Evolutionary conservation across 2,797 vertebrate species (phyloP).

Genomic region (Siniperca scherzeri): DNA sequence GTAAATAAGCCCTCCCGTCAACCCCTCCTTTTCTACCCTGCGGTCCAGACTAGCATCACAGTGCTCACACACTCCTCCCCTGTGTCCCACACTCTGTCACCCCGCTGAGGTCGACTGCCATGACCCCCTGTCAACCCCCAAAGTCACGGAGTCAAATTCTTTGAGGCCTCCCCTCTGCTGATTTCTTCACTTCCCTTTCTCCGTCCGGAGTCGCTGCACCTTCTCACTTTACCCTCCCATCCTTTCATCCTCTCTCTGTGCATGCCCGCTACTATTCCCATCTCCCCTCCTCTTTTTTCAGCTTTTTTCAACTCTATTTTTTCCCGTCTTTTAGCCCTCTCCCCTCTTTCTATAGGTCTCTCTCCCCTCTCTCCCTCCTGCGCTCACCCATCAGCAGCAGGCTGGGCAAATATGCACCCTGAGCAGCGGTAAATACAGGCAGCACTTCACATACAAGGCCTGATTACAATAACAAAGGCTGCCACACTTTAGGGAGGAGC

Average conservation of each 20-base stretch:
- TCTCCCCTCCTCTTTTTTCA: not conserved
- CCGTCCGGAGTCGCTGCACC: constrained; percentile 16
- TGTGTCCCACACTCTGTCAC: not conserved
- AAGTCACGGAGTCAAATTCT: constrained; percentile 68
- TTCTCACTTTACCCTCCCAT: constrained; percentile 37
- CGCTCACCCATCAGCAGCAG: constrained; percentile 69
- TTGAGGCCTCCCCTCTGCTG: constrained; percentile 29
- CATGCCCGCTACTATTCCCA: not conserved
- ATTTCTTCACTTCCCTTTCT: constrained; percentile 46
- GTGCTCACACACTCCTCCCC: constrained; percentile 12
- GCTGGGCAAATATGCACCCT: constrained; percentile 85
- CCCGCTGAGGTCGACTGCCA: constrained; percentile 16
- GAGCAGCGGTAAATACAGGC: constrained; percentile 87
- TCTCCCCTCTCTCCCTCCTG: constrained; percentile 32
- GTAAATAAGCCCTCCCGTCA: constrained; percentile 36
- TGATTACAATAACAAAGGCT: constrained; percentile 95
- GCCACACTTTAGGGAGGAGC: constrained; percentile 97
- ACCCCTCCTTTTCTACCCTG: constrained; percentile 13
- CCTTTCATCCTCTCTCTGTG: constrained; percentile 13
- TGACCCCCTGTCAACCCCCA: constrained; percentile 49
- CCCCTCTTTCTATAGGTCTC: not conserved
- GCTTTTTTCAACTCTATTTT: constrained; percentile 7
- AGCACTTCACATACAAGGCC: constrained; percentile 87
- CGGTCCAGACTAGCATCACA: constrained; percentile 48
- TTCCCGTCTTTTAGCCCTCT: not conserved